Percentiles rank a stretch among this genome's conserved stretches.
Conservation (phyloP, 2,113 vertebrate genomes). For the Sceloporus undulatus region DNA sequence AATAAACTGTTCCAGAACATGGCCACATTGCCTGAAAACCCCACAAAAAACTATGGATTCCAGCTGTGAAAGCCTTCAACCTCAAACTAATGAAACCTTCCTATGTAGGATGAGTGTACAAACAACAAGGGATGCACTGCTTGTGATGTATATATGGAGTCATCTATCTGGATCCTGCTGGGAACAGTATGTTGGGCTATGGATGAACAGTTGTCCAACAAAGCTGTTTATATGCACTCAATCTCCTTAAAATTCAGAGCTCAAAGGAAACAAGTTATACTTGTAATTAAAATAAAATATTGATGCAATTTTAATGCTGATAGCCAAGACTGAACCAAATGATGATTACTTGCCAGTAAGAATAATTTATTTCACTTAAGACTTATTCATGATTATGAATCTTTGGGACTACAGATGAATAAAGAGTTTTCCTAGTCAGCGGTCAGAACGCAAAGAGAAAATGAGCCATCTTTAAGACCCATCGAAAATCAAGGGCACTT, state of each 20-base stretch:
- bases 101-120: not conserved
- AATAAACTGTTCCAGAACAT: too few species aligned
- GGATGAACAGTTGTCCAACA: not conserved
- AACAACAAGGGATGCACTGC: not conserved
- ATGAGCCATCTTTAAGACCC: not conserved
- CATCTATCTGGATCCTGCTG: not conserved
- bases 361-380: constrained; percentile 24
- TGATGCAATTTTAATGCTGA: constrained; percentile 15
- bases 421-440: constrained; percentile 62
- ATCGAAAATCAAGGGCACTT: constrained; percentile 15
- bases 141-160: not conserved
- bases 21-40: too few species aligned
- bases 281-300: constrained; percentile 25
- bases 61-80: not conserved
- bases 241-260: not conserved
- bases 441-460: not conserved
- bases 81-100: not conserved
- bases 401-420: constrained; percentile 40
- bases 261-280: not conserved
- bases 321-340: constrained; percentile 47
- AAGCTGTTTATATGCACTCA: not conserved
- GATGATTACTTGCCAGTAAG: constrained; percentile 4
- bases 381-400: not conserved
- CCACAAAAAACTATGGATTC: too few species aligned
- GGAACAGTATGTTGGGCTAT: not conserved